Base-by-base conservation (phyloP, 2,888 invertebrate species). In the Malachius bipustulatus region DNA sequence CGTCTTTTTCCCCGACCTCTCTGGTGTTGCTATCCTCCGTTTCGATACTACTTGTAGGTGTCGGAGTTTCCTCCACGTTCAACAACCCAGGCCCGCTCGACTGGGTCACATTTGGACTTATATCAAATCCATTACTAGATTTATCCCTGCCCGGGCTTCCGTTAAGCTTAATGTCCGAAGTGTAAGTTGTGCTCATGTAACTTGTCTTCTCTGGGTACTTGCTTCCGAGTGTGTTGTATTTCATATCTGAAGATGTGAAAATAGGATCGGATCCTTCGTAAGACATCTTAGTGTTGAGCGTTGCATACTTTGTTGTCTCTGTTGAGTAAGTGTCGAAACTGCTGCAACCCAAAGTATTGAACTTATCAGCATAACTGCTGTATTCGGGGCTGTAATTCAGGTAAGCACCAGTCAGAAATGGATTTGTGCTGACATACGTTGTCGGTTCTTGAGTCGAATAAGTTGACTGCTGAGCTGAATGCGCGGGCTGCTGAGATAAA, bases 31-130 rank as follows among this genome's bases (percentile, higher is more conserved):
- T 70, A 43, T 71, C 71, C 45, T 71, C 71, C 1, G 71, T 70
- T 54, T 70, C 71, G 41, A 70, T 69, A 48, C 70, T 70, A 49
- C 70, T 70, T 2, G 71, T 70, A 3, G 71, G 71, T 2, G 71
- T 71, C 15, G 69, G 64, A 24, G 69, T 69, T 37, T 71, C 71
- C 40, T 62, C 62, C 12, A 61, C 61, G 24, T 55, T 54, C 38
- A 60, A 39, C 44, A 57, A 47, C 30, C 51, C 49, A 3, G 46
- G 38, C 26, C 40, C 36, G 13, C 14, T 34, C 33, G 42, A 45
- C 35, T 55, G 55, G 4, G 47, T 50, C 8, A 51, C 44, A 34
- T 50, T 55, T 2, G 55, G 52, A 42, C 55, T 55, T 2, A 50
- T 49, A 26, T 57, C 57, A 37, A 49, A 55, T 24, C 43, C 46